Base-by-base conservation (phyloP, 2,888 invertebrate genomes). In the Scelioninae gen. 1 region DNA sequence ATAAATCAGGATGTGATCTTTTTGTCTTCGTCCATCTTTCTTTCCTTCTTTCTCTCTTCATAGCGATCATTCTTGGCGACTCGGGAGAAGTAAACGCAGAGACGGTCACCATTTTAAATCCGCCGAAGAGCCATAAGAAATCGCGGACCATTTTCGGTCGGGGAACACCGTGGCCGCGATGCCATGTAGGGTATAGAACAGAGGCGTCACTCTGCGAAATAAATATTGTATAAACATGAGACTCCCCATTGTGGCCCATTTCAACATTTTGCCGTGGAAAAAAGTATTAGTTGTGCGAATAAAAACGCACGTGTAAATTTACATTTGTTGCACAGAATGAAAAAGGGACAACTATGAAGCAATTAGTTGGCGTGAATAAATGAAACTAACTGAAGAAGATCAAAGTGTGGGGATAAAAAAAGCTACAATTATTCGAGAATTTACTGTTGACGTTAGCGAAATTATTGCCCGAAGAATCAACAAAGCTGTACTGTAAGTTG, bases 71-170 rank as follows among this genome's bases (percentile, higher is more conserved):
- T 87, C 88, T 82, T 84, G 85, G 85, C 85, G 69, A 82, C 78
- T 77, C 68, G 71, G 74, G 63, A 56, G 63, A 72, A 83, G 76
- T 47, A 78, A 65, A 63, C 72, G 81, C n/a, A n/a, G 65, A 78
- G 72, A 62, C 65, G 53, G 77, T 51, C 83, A 85, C 85, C 74
- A 81, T 82, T 86, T 88, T 87, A 85, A 88, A 89, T 89, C 84
- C 83, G 80, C 68, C 84, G 85, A 84, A 84, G 84, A 75, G 82
- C 58, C 63, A 74, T 75, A 88, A 89, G 88, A 89, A 89, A 87
- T 88, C 86, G 82, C 86, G 86, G 85, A 87, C 89, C 89, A 89
- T 89, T 89, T 89, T 90, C 85, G 90, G 89, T 86, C 84, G 78
- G 84, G 86, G 85, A 74, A 86, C 88, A 87, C 85, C 60, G 77